These are phyloP conservation scores for Tenodera sinensis DNA, from an alignment of 2,888 invertebrate species.

Conservation along the genomic window DNA sequence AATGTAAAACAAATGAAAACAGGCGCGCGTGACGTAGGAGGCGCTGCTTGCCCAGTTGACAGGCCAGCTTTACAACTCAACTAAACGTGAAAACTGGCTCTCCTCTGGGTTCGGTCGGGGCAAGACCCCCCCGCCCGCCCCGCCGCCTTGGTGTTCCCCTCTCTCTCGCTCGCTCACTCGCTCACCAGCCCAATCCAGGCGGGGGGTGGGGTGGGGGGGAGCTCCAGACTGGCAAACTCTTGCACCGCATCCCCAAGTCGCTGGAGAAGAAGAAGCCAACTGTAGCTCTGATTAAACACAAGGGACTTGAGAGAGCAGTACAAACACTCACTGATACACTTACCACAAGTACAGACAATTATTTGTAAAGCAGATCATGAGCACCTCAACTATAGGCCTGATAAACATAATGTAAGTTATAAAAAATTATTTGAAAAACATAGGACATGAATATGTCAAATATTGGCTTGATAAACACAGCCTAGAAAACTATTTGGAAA, in stretches of 20 bases:
- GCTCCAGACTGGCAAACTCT: not conserved
- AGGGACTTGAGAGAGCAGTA: too few species aligned
- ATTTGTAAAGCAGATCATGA: too few species aligned
- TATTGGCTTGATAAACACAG: too few species aligned
- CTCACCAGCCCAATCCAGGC: too few species aligned
- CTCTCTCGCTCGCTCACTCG: conserved; percentile 1
- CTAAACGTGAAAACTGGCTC: conserved; percentile 37
- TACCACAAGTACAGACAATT: too few species aligned
- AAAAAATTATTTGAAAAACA: too few species aligned
- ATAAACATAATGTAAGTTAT: too few species aligned
- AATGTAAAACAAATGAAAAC: not conserved
- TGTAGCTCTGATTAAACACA: not conserved
- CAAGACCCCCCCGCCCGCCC: conserved; percentile 11
- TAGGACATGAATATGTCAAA: too few species aligned
- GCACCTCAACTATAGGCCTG: too few species aligned
- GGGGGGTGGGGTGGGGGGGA: not conserved
- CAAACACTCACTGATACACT: too few species aligned
- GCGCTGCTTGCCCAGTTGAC: conserved; percentile 41
- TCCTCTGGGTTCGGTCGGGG: not conserved
- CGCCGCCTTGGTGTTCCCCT: not conserved
- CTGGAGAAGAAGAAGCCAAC: not conserved
- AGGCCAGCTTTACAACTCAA: conserved; percentile 50
- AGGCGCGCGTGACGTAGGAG: not conserved
- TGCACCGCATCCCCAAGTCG: not conserved
- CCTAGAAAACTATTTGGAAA: too few species aligned